A percentile compares a stretch with the other conserved stretches of the same genome.
Conservation (phyloP, 2,888 invertebrate species). For the Cantharis lateralis region DNA sequence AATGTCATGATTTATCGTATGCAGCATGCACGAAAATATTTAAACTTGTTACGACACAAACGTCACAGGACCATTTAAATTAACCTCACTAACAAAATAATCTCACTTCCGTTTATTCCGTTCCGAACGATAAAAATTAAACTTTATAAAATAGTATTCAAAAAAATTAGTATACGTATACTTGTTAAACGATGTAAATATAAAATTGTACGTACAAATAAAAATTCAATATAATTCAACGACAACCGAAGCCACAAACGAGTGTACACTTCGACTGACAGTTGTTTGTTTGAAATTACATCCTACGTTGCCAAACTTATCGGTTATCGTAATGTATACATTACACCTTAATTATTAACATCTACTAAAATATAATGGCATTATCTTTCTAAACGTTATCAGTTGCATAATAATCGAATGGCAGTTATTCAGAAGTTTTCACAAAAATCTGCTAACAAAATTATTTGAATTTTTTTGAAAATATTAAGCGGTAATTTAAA, state of each 20-base stretch:
- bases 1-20: slow-evolving; percentile 31
- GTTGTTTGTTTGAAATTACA: not conserved
- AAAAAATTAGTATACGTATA: not conserved
- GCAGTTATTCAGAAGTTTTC: not conserved
- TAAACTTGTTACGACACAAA: not conserved
- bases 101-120: not conserved
- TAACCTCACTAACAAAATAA: slow-evolving; percentile 23
- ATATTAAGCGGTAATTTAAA: not conserved
- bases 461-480: not conserved
- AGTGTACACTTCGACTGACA: not conserved
- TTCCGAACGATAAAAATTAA: not conserved
- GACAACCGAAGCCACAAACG: slow-evolving; percentile 3
- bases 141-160: not conserved
- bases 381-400: not conserved
- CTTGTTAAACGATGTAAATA: not conserved
- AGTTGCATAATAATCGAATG: not conserved
- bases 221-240: slow-evolving; percentile 11
- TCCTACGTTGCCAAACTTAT: not conserved
- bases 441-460: not conserved
- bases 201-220: slow-evolving; percentile 3
- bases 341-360: not conserved
- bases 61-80: slow-evolving; percentile 30
- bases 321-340: not conserved
- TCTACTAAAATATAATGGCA: not conserved
- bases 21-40: slow-evolving; percentile 17